Evolutionary conservation across 2,113 vertebrate species (phyloP).

Genomic region (Mustelus asterias): DNA sequence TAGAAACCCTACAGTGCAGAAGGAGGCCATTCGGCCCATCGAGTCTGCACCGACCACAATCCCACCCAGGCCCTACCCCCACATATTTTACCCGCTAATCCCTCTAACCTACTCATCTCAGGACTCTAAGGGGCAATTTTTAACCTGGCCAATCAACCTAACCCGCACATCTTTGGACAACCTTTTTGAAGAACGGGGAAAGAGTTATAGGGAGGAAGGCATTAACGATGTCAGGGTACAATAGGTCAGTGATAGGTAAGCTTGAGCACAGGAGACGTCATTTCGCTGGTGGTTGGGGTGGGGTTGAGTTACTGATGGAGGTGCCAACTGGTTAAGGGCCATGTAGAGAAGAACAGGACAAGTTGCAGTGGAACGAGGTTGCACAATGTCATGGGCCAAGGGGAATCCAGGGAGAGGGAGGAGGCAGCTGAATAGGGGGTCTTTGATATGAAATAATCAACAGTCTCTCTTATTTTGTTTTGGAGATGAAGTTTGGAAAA

Average conservation of each 20-base stretch:
- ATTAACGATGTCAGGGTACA: neutral
- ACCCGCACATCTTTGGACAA: too few species aligned
- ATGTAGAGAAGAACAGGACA: neutral
- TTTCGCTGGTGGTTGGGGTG: neutral
- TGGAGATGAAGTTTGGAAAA: neutral
- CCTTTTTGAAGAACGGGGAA: neutral
- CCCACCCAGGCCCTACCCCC: too few species aligned
- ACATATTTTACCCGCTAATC: too few species aligned
- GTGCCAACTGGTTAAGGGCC: neutral
- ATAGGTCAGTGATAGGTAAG: neutral
- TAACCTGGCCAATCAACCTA: too few species aligned
- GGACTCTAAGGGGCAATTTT: too few species aligned
- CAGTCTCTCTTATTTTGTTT: neutral
- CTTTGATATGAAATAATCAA: neutral
- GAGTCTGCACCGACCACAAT: too few species aligned
- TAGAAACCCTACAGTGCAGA: too few species aligned
- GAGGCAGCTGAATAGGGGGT: neutral
- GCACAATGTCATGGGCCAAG: neutral
- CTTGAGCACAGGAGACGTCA: neutral
- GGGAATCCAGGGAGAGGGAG: too few species aligned
- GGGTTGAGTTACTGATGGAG: too few species aligned
- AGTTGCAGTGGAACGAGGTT: neutral
- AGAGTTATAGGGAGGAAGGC: neutral
- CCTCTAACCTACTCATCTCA: too few species aligned
- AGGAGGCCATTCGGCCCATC: too few species aligned